A percentile compares a stretch with the other conserved stretches of the same genome.
Conservation (phyloP, 2,113 vertebrate genomes). For the Ivindomyrus marchei region DNA sequence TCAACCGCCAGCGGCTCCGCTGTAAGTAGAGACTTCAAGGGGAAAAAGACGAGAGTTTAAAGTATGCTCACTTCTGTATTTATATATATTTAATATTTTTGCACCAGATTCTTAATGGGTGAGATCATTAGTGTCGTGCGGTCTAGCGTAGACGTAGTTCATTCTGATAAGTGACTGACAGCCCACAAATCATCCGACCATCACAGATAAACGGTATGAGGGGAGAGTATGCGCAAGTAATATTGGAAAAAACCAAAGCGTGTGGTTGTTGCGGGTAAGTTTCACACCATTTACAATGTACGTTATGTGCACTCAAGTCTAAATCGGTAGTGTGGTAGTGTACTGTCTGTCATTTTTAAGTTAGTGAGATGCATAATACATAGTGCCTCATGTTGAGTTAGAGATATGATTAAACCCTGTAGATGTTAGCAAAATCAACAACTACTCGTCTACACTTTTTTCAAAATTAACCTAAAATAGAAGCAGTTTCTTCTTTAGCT, state of each 20-base stretch:
- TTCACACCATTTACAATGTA: background rate
- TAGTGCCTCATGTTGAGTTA: background rate
- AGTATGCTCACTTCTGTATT: background rate
- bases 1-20: background rate
- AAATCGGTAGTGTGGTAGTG: background rate
- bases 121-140: background rate
- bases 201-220: slow-evolving; percentile 19
- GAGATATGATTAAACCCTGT: background rate
- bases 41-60: background rate
- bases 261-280: slow-evolving; percentile 24
- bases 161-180: slow-evolving; percentile 17
- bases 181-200: slow-evolving; percentile 11
- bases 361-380: background rate
- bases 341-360: background rate
- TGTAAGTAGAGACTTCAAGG: slow-evolving; percentile 11
- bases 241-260: slow-evolving; percentile 20
- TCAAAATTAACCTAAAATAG: background rate
- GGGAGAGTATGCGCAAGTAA: slow-evolving; percentile 12
- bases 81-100: background rate
- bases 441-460: background rate
- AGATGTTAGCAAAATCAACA: background rate
- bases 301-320: background rate
- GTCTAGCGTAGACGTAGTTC: background rate
- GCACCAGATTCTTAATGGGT: background rate
- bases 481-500: background rate